These are phyloP conservation scores for Sarcophaga rosellei DNA, from an alignment of 2,888 invertebrate species.

Conservation along the genomic window DNA sequence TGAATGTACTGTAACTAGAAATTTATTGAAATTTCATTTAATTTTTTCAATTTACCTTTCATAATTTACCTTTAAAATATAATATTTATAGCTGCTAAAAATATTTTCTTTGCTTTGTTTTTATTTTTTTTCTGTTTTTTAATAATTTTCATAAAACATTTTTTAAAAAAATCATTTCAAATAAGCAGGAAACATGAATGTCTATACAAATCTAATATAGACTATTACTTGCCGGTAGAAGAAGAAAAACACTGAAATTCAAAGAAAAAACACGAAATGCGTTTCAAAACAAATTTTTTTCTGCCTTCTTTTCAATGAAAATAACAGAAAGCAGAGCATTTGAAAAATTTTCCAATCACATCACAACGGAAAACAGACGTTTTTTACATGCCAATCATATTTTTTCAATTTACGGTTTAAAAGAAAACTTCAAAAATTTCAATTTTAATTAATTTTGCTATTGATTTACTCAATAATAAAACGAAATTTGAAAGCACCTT, in stretches of 20 bases:
- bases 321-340: background rate
- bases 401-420: constrained; percentile 10
- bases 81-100: background rate
- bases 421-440: background rate
- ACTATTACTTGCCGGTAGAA: too few relatives aligned
- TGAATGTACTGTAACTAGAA: background rate
- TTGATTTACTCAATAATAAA: background rate
- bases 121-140: background rate
- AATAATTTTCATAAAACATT: constrained; percentile 10
- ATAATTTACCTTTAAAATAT: constrained; percentile 13
- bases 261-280: background rate
- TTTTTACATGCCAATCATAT: constrained; percentile 1
- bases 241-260: background rate
- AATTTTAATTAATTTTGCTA: background rate
- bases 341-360: background rate
- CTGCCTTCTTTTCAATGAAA: background rate
- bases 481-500: background rate
- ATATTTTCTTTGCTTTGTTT: background rate
- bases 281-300: too few relatives aligned
- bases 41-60: background rate
- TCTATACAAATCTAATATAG: background rate
- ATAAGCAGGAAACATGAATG: background rate
- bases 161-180: background rate
- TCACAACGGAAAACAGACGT: background rate
- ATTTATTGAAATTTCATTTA: background rate